A percentile compares a stretch with the other conserved stretches of the same genome.
Evolutionary conservation across 1,140 invertebrate species (phyloP).

Genomic region (Bombus haemorrhoidalis): DNA sequence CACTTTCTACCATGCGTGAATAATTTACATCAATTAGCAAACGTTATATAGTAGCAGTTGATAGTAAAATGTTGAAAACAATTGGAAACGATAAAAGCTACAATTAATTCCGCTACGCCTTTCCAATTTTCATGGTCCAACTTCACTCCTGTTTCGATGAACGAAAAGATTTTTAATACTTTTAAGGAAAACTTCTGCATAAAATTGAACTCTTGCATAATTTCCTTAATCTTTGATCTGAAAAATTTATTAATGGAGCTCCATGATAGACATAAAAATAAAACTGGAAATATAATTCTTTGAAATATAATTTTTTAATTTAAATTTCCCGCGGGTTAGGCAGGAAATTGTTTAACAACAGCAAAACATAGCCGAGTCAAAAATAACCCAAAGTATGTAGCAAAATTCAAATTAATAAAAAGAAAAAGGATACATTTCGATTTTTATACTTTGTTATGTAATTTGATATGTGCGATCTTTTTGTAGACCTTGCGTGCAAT

Average conservation of each 20-base stretch:
- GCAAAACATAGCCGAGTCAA: too few relatives aligned
- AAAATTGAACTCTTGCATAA: too few relatives aligned
- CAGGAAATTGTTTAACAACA: too few relatives aligned
- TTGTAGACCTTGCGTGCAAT: background rate
- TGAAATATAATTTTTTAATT: background rate
- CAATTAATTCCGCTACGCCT: background rate
- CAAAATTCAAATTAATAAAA: background rate
- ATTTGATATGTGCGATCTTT: background rate
- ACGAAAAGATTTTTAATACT: background rate
- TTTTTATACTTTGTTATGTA: background rate
- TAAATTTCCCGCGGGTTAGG: too few relatives aligned
- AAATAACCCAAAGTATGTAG: too few relatives aligned
- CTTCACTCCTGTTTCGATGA: background rate
- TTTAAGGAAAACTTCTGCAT: too few relatives aligned
- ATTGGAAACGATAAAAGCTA: background rate
- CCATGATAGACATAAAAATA: too few relatives aligned
- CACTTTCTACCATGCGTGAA: background rate
- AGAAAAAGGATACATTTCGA: background rate
- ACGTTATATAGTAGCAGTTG: background rate
- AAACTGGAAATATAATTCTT: background rate
- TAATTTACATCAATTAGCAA: slow-evolving; percentile 13
- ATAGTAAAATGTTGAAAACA: background rate
- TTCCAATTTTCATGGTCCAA: background rate
- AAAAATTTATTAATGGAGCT: too few relatives aligned
- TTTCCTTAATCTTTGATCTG: too few relatives aligned